Evolutionary conservation across 2,797 vertebrate species (phyloP).

Genomic region (Hippopotamyrus pictus): DNA sequence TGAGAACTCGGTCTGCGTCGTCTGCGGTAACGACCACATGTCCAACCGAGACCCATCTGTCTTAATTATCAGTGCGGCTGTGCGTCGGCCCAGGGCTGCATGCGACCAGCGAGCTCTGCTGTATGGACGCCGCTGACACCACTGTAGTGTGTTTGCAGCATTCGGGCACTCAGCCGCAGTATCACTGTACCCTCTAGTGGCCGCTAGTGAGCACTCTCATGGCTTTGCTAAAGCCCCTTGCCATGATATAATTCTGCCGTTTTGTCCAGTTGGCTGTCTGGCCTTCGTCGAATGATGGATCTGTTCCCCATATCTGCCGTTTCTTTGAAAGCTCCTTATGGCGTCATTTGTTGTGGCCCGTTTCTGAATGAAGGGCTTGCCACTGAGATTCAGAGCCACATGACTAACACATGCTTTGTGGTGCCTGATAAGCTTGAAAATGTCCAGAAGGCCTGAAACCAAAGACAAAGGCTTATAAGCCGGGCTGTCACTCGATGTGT

Average conservation of each 20-base stretch:
- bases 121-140: not conserved
- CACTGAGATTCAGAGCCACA: not conserved
- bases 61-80: not conserved
- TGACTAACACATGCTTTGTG: not conserved
- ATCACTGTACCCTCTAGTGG: not conserved
- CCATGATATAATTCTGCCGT: not conserved
- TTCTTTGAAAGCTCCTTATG: not conserved
- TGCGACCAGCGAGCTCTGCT: not conserved
- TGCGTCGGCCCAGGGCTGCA: not conserved
- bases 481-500: not conserved
- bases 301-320: not conserved
- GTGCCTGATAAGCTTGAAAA: slow-evolving; percentile 42
- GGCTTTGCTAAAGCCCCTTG: not conserved
- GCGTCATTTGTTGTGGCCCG: slow-evolving; percentile 21
- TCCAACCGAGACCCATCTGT: not conserved
- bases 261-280: not conserved
- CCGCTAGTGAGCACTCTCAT: not conserved
- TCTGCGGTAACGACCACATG: not conserved
- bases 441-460: slow-evolving; percentile 27
- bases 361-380: not conserved
- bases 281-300: not conserved
- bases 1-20: not conserved
- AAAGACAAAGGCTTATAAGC: not conserved
- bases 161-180: not conserved
- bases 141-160: not conserved